A percentile compares a stretch with the other conserved stretches of the same genome.
Evolutionary conservation across 2,888 invertebrate species (phyloP).

Genomic region (Tinea trinotella): DNA sequence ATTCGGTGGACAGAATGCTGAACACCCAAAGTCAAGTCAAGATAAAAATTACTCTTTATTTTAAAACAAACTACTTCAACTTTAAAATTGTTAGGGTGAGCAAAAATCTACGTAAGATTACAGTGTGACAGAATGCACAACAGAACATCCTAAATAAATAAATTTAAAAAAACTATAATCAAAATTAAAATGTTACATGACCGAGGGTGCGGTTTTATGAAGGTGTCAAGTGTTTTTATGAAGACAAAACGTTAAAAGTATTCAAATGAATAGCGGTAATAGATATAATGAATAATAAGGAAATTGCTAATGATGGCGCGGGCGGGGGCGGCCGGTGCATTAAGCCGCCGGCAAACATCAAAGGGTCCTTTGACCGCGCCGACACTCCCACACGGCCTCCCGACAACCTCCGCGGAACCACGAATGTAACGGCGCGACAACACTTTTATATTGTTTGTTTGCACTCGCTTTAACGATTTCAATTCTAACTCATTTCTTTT

Average conservation of each 20-base stretch:
- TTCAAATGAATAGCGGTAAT: conserved; percentile 68
- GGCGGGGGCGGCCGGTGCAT: conserved; percentile 67
- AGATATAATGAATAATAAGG: conserved; percentile 69
- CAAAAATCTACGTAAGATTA: too few relatives aligned
- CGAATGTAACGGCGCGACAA: background rate
- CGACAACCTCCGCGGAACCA: conserved; percentile 20
- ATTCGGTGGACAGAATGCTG: too few relatives aligned
- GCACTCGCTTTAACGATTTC: background rate
- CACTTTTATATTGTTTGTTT: conserved; percentile 1
- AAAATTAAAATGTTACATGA: background rate
- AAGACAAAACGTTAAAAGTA: conserved; percentile 20
- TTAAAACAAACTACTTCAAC: too few relatives aligned
- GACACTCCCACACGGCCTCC: conserved; percentile 60
- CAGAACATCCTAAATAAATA: too few relatives aligned
- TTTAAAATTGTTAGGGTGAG: too few relatives aligned
- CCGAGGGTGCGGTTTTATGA: background rate
- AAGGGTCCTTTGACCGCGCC: conserved; percentile 71
- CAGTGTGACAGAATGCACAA: too few relatives aligned
- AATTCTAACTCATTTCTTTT: background rate
- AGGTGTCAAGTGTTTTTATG: conserved; percentile 15
- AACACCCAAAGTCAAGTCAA: too few relatives aligned
- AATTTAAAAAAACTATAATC: too few relatives aligned
- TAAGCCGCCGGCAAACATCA: conserved; percentile 73
- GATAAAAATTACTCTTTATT: too few relatives aligned
- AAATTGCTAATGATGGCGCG: conserved; percentile 70